phyloP scores from a whole-genome alignment of 2,797 vertebrate genomes.

The Pachyuromys duprasi region DNA sequence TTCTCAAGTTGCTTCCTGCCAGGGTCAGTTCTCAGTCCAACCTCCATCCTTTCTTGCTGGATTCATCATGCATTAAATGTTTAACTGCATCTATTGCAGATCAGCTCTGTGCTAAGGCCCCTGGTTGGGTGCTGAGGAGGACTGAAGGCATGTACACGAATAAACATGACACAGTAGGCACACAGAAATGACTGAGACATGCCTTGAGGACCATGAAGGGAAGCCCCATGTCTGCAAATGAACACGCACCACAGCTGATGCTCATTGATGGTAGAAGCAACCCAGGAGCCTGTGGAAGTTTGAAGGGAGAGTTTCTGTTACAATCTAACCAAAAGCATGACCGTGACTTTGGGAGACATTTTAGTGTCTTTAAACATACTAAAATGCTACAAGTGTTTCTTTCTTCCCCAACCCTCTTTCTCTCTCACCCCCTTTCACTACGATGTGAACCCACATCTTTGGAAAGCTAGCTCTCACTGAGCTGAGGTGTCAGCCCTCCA shows the following conservation, averaged over 20 bases:
- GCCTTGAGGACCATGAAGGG: background rate
- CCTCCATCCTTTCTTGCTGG: background rate
- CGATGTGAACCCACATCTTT: background rate
- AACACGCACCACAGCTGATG: background rate
- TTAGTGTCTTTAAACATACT: background rate
- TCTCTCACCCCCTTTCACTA: background rate
- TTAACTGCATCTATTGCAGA: background rate
- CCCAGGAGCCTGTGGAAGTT: background rate
- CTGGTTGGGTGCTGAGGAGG: background rate
- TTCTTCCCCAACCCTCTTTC: background rate
- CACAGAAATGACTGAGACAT: background rate
- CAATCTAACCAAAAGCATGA: background rate
- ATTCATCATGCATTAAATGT: slow-evolving; percentile 3
- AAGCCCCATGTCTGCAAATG: background rate
- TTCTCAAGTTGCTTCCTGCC: background rate
- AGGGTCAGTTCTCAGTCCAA: background rate
- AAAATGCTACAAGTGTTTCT: background rate
- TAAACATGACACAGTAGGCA: background rate
- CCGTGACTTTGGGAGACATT: background rate
- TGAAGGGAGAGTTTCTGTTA: background rate
- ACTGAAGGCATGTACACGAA: background rate
- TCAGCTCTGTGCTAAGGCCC: background rate
- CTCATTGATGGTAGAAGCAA: background rate
- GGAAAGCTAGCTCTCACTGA: background rate
- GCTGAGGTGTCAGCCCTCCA: background rate